Evolutionary conservation across 1,140 invertebrate species (phyloP).

Genomic region (Euschistus heros): DNA sequence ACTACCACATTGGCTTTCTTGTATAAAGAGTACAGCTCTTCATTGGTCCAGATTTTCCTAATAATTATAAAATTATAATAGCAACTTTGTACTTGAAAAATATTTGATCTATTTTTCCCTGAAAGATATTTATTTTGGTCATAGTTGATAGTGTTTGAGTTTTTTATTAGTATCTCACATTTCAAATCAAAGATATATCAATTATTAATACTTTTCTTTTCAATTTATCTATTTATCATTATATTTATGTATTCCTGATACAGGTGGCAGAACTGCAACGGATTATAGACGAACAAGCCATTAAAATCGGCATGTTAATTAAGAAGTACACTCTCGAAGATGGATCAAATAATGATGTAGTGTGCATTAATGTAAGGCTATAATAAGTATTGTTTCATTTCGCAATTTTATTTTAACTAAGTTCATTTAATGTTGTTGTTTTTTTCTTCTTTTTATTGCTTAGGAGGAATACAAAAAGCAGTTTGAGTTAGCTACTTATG

Average conservation of each 20-base stretch:
- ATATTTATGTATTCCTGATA: neutral
- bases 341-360: neutral
- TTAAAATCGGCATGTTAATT: neutral
- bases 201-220: no score
- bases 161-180: no score
- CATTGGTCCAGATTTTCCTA: no score
- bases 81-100: no score
- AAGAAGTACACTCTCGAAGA: neutral
- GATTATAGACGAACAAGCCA: neutral
- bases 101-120: no score
- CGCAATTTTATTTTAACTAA: neutral
- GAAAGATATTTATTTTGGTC: no score
- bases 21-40: no score
- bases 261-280: neutral
- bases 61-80: no score
- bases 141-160: no score
- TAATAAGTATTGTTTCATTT: neutral
- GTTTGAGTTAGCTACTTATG: slow-evolving; percentile 4
- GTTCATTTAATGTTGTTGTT: neutral
- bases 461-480: slow-evolving; percentile 18
- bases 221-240: no score
- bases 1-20: no score
- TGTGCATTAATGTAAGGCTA: neutral
- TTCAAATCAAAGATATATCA: no score
- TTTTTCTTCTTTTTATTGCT: slow-evolving; percentile 6